A percentile compares a stretch with the other conserved stretches of the same genome.
Evolutionary conservation across 2,113 vertebrate species (phyloP).

Genomic region (Percina caprodes): DNA sequence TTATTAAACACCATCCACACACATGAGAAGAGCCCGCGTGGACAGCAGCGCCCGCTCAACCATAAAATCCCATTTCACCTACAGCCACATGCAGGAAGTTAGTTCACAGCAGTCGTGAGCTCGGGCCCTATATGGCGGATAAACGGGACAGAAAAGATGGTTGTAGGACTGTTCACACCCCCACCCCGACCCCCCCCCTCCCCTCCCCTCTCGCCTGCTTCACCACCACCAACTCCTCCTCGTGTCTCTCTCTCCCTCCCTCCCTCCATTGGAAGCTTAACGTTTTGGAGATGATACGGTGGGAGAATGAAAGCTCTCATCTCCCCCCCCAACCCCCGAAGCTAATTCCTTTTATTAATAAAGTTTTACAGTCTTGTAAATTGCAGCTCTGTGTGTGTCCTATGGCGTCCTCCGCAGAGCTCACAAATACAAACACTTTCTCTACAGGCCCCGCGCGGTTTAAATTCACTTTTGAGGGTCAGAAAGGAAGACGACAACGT

Average conservation of each 20-base stretch:
- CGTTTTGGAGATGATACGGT: slow-evolving; percentile 47
- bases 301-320: slow-evolving; percentile 31
- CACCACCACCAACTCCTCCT: slow-evolving; percentile 21
- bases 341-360: slow-evolving; percentile 20
- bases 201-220: slow-evolving; percentile 5
- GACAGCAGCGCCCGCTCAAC: slow-evolving; percentile 35
- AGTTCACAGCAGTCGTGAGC: slow-evolving; percentile 52
- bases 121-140: slow-evolving; percentile 55
- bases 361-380: slow-evolving; percentile 24
- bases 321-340: neutral
- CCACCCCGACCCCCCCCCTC: too few relatives aligned
- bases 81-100: slow-evolving; percentile 70
- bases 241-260: slow-evolving; percentile 36
- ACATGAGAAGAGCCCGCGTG: slow-evolving; percentile 29
- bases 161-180: slow-evolving; percentile 49
- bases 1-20: slow-evolving; percentile 63
- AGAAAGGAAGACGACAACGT: too few relatives aligned
- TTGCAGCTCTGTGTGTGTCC: too few relatives aligned
- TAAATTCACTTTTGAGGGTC: neutral
- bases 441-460: neutral
- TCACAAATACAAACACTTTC: neutral
- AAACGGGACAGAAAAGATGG: slow-evolving; percentile 67
- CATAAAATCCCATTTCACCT: slow-evolving; percentile 41
- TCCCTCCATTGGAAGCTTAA: slow-evolving; percentile 40
- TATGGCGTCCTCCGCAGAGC: neutral